These are phyloP conservation scores for Drosophila pseudoobscura DNA, from an alignment of 1,140 invertebrate genomes.

Conservation along the genomic window DNA sequence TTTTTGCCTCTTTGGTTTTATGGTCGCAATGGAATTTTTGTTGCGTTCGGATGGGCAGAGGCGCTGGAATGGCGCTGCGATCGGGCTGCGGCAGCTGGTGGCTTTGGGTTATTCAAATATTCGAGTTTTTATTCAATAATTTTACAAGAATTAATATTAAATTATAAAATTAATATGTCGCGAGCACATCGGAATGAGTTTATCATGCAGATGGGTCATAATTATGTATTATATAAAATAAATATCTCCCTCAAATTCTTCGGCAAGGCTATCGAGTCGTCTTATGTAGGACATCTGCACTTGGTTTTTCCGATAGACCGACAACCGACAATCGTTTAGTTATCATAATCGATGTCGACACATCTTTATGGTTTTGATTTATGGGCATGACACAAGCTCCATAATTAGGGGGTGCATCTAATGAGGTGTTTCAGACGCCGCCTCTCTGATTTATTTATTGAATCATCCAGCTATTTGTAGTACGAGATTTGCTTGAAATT, in stretches of 20 bases:
- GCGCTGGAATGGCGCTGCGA: conserved; percentile 7
- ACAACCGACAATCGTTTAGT: conserved; percentile 17
- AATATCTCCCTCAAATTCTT: conserved; percentile 65
- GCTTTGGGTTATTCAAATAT: conserved; percentile 75
- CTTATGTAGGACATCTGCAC: conserved; percentile 67
- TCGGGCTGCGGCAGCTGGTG: conserved; percentile 33
- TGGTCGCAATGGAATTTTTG: conserved; percentile 70
- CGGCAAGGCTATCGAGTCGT: conserved; percentile 69
- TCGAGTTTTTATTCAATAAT: conserved; percentile 73
- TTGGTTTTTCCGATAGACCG: conserved; percentile 35
- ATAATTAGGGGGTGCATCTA: conserved; percentile 36
- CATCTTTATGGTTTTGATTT: conserved; percentile 60
- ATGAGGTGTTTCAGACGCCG: conserved; percentile 47
- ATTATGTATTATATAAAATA: conserved; percentile 68
- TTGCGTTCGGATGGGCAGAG: conserved; percentile 61
- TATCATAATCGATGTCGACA: conserved; percentile 34
- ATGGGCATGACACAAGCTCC: conserved; percentile 51
- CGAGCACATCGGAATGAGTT: conserved; percentile 61
- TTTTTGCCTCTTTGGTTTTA: conserved; percentile 63
- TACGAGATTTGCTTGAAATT: no score
- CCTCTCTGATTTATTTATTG: conserved; percentile 4
- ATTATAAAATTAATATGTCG: conserved; percentile 78
- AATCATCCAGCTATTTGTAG: no score
- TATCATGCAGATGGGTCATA: conserved; percentile 73
- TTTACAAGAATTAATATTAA: conserved; percentile 79